phyloP scores from a whole-genome alignment of 1,140 invertebrate species.

The Drosophila navojoa region DNA sequence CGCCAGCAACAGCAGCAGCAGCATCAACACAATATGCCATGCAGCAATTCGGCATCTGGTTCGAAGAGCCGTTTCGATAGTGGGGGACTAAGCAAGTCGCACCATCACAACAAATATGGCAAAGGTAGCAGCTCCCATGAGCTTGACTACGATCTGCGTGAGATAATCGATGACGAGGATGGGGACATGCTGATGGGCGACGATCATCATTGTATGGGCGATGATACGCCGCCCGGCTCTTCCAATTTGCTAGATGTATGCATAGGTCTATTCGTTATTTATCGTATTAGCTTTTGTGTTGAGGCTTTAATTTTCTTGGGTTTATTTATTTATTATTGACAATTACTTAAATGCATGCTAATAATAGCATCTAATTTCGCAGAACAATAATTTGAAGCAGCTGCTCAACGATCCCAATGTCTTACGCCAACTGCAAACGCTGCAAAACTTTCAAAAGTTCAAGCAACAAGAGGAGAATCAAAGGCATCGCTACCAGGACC shows the following conservation, averaged over 20 bases:
- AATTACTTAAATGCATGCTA: conserved; percentile 1
- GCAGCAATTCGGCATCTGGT: conserved; percentile 25
- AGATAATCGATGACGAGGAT: conserved; percentile 69
- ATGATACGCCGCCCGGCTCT: conserved; percentile 68
- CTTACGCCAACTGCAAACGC: conserved; percentile 86
- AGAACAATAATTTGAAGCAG: conserved; percentile 82
- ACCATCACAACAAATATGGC: conserved; percentile 77
- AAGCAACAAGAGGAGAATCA: conserved; percentile 89
- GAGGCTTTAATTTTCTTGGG: conserved; percentile 7
- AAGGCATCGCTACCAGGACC: conserved; percentile 88
- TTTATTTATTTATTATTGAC: conserved; percentile 9
- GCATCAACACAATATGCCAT: conserved; percentile 36
- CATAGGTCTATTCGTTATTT: conserved; percentile 2
- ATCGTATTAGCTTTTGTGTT: conserved; percentile 16
- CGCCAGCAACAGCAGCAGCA: conserved; percentile 57
- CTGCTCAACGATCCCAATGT: conserved; percentile 88
- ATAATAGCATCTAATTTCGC: conserved; percentile 14
- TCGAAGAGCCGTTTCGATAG: conserved; percentile 42
- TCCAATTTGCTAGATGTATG: conserved; percentile 72
- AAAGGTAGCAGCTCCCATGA: conserved; percentile 67
- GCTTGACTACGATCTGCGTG: conserved; percentile 66
- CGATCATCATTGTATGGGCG: conserved; percentile 73
- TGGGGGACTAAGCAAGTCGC: conserved; percentile 48
- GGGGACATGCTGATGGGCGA: conserved; percentile 59
- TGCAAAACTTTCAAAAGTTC: conserved; percentile 86